A percentile compares a stretch with the other conserved stretches of the same genome.
These are phyloP conservation scores for Hypotaenidia philippensis DNA, from an alignment of 2,797 vertebrate genomes.

Conservation along the genomic window DNA sequence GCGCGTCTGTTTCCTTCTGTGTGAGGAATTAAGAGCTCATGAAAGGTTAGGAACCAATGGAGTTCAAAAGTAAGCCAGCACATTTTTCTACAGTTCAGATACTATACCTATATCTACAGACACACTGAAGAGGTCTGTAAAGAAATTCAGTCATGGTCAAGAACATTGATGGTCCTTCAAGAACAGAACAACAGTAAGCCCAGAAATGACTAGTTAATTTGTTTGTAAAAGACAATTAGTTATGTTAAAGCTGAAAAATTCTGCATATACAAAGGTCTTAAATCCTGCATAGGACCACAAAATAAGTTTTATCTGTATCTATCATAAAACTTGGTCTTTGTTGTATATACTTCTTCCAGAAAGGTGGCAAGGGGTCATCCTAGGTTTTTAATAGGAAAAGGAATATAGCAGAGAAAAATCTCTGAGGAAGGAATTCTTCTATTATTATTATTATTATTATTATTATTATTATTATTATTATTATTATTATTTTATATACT, in stretches of 20 bases:
- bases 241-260: not conserved
- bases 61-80: constrained; percentile 70
- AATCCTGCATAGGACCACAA: not conserved
- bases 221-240: not conserved
- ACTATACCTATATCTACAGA: not conserved
- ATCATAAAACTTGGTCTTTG: not conserved
- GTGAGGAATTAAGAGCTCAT: constrained; percentile 78
- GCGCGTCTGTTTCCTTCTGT: constrained; percentile 70
- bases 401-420: accelerated
- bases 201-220: not conserved
- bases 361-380: not conserved
- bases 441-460: no score
- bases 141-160: not conserved
- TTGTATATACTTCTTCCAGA: not conserved
- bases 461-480: no score
- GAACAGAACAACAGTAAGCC: not conserved
- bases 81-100: constrained; percentile 24
- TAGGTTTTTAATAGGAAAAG: not conserved
- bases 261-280: not conserved
- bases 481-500: not conserved
- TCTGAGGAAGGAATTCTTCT: not conserved
- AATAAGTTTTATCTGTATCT: not conserved
- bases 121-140: not conserved
- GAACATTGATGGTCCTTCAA: not conserved
- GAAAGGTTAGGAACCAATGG: constrained; percentile 75